phyloP scores from a whole-genome alignment of 2,797 vertebrate genomes.

The Mus minutoides region DNA sequence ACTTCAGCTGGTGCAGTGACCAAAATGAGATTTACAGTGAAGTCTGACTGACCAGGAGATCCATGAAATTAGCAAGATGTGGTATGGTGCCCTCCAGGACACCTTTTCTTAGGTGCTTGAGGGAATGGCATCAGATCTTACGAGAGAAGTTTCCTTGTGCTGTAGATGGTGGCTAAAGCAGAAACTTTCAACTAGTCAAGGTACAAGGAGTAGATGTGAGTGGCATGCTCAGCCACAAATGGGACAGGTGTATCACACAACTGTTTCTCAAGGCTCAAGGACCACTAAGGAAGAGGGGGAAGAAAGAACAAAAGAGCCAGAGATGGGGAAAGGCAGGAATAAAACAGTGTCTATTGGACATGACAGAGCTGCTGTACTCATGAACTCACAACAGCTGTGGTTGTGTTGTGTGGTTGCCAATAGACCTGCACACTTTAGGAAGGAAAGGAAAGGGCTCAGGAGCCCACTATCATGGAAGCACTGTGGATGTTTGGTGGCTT shows the following conservation, averaged over 20 bases:
- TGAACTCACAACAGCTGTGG: not conserved
- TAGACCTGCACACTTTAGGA: not conserved
- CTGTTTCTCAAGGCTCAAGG: not conserved
- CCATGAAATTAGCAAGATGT: not conserved
- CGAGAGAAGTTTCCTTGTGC: not conserved
- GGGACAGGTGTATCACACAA: not conserved
- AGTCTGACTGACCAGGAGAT: not conserved
- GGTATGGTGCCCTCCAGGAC: not conserved
- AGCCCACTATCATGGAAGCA: not conserved
- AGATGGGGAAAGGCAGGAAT: not conserved
- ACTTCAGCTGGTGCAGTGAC: not conserved
- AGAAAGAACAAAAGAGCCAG: not conserved
- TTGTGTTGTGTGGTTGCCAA: not conserved
- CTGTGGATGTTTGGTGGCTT: not conserved
- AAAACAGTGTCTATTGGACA: not conserved
- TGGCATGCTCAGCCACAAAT: not conserved
- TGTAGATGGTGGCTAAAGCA: not conserved
- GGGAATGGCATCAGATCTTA: not conserved
- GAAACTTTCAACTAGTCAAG: not conserved
- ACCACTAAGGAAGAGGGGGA: not conserved
- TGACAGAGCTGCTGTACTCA: too few species aligned
- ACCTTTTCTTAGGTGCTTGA: not conserved
- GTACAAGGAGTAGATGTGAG: too few species aligned
- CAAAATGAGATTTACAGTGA: constrained; percentile 22
- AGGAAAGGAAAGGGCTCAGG: not conserved